Evolutionary conservation across 2,888 invertebrate genomes (phyloP).

Genomic region (Arrhopalites spinosus): DNA sequence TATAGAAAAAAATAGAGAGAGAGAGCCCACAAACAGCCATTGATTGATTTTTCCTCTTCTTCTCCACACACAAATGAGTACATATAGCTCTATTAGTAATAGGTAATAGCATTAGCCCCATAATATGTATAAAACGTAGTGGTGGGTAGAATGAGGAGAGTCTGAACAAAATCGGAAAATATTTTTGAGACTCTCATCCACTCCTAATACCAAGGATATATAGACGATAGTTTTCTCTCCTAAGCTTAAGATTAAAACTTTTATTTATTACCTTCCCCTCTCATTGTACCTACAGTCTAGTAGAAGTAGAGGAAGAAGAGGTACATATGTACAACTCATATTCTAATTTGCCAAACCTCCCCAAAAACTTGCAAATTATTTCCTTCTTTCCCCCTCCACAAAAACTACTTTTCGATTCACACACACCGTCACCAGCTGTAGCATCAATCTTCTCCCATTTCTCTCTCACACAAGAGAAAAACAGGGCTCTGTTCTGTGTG

Average conservation of each 20-base stretch:
- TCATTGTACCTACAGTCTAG: neutral
- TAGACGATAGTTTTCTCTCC: no score
- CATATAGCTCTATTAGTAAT: no score
- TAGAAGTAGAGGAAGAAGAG: neutral
- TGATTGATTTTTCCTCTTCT: neutral
- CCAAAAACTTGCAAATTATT: constrained; percentile 14
- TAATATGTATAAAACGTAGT: no score
- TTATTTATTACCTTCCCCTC: constrained; percentile 8
- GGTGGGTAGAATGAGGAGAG: no score
- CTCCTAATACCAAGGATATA: no score
- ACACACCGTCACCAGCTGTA: neutral
- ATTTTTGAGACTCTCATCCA: no score
- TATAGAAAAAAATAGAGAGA: neutral
- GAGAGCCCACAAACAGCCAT: neutral
- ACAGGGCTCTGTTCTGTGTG: neutral
- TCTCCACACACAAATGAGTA: no score
- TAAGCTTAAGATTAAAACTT: neutral
- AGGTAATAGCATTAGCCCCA: no score
- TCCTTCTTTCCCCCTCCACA: neutral
- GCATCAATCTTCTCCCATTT: neutral
- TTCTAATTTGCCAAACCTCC: constrained; percentile 1
- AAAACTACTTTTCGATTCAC: neutral
- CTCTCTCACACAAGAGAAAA: no score
- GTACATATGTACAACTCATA: neutral
- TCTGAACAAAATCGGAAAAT: no score